Conservation (phyloP, 2,888 invertebrate species). For the Ctenicera cuprea region DNA sequence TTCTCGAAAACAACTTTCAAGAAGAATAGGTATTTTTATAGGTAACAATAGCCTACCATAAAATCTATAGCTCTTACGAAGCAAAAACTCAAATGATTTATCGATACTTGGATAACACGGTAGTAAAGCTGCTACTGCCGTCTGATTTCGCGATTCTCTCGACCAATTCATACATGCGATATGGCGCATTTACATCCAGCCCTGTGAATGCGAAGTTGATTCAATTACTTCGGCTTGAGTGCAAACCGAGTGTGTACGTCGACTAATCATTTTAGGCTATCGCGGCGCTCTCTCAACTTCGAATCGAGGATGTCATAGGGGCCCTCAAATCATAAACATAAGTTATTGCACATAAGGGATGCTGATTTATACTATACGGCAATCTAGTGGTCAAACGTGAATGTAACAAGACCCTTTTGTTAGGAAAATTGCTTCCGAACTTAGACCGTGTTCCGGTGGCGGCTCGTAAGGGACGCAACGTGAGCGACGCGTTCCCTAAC, state of each 20-base stretch:
- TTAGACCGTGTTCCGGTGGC: too few relatives aligned
- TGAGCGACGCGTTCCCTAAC: too few relatives aligned
- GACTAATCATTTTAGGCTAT: constrained; percentile 57
- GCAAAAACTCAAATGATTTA: constrained; percentile 66
- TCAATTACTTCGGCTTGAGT: constrained; percentile 44
- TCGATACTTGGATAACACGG: constrained; percentile 55
- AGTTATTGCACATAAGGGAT: constrained; percentile 57
- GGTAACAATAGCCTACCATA: constrained; percentile 69
- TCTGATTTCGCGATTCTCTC: constrained; percentile 38
- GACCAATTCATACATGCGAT: constrained; percentile 31
- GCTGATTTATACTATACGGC: constrained; percentile 53
- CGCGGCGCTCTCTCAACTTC: constrained; percentile 34
- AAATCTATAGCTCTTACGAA: constrained; percentile 65
- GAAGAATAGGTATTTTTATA: constrained; percentile 69
- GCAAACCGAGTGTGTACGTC: constrained; percentile 22
- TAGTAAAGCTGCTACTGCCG: constrained; percentile 40
- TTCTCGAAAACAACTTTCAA: constrained; percentile 64
- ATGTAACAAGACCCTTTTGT: constrained; percentile 42
- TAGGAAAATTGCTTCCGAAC: constrained; percentile 25
- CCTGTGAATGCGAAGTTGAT: constrained; percentile 42
- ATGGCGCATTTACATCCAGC: constrained; percentile 18
- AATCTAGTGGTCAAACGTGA: constrained; percentile 42
- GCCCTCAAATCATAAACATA: constrained; percentile 56
- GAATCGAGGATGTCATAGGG: constrained; percentile 41
- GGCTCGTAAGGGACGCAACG: too few relatives aligned